phyloP scores from a whole-genome alignment of 2,113 vertebrate species.

The Mesoclemmys tuberculata region DNA sequence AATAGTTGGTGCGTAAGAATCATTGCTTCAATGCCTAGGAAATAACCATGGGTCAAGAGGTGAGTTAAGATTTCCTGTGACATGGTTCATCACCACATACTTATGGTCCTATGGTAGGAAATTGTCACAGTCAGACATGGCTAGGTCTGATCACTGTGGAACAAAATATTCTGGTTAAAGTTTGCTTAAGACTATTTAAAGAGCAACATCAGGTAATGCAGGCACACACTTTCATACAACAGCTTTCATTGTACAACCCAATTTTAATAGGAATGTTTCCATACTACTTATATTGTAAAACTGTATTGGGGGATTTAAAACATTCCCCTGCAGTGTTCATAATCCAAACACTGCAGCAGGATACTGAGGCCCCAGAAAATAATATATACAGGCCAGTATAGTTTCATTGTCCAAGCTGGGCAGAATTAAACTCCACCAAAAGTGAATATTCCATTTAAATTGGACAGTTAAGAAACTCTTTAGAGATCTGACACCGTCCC shows the following conservation, averaged over 20 bases:
- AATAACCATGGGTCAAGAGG: neutral
- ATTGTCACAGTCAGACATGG: rapidly evolving
- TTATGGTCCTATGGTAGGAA: neutral
- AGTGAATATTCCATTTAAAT: neutral
- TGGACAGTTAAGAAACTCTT: neutral
- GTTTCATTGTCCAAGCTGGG: neutral
- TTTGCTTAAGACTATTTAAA: neutral
- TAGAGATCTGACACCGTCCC: neutral
- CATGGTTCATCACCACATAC: neutral
- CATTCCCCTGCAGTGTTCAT: neutral
- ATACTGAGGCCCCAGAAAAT: neutral
- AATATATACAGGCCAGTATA: neutral
- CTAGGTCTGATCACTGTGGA: neutral
- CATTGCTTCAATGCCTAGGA: neutral
- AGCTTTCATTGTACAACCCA: constrained; percentile 36
- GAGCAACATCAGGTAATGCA: neutral
- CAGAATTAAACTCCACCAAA: neutral
- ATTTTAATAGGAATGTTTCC: constrained; percentile 49
- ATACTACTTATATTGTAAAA: constrained; percentile 1
- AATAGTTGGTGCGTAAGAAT: too few species aligned
- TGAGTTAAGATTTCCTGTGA: neutral
- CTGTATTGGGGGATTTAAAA: constrained; percentile 52
- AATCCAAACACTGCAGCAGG: rapidly evolving
- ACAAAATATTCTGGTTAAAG: neutral
- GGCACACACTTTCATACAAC: rapidly evolving